phyloP scores from a whole-genome alignment of 1,140 invertebrate species.

The Caerostris darwini region DNA sequence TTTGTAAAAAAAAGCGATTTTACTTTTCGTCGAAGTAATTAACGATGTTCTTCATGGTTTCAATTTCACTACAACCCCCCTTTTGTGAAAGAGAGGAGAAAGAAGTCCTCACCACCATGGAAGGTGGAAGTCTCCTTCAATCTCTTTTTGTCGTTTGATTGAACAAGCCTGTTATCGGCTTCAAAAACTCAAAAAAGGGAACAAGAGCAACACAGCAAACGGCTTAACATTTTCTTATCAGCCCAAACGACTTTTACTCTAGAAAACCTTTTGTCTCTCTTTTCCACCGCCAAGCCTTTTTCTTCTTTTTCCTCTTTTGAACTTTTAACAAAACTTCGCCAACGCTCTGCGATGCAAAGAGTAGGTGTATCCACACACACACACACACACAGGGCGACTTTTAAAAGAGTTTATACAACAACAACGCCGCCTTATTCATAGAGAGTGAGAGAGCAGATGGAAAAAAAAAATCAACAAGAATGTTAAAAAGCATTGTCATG shows the following conservation, averaged over 20 bases:
- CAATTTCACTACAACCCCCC: constrained; percentile 63
- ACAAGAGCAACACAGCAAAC: constrained; percentile 67
- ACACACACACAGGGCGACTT: constrained; percentile 2
- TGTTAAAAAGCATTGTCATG: constrained; percentile 74
- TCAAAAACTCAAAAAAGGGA: constrained; percentile 61
- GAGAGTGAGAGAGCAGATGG: constrained; percentile 11
- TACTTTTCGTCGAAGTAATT: neutral
- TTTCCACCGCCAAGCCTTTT: constrained; percentile 19
- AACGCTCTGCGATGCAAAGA: neutral
- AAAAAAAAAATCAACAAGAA: constrained; percentile 33
- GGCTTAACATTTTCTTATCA: constrained; percentile 78
- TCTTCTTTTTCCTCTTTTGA: constrained; percentile 63
- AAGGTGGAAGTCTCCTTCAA: constrained; percentile 71
- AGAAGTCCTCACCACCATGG: constrained; percentile 15
- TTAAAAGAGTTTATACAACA: constrained; percentile 65
- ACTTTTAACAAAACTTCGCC: constrained; percentile 63
- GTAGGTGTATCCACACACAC: neutral
- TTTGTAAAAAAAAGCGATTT: neutral
- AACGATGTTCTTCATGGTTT: neutral
- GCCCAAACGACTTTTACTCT: constrained; percentile 64
- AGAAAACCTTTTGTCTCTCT: constrained; percentile 64
- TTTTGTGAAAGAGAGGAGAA: constrained; percentile 41
- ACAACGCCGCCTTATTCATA: neutral
- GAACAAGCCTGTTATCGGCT: constrained; percentile 76
- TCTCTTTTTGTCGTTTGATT: constrained; percentile 77